Evolutionary conservation across 2,888 invertebrate genomes (phyloP).

Genomic region (Liposcelis brunnea): DNA sequence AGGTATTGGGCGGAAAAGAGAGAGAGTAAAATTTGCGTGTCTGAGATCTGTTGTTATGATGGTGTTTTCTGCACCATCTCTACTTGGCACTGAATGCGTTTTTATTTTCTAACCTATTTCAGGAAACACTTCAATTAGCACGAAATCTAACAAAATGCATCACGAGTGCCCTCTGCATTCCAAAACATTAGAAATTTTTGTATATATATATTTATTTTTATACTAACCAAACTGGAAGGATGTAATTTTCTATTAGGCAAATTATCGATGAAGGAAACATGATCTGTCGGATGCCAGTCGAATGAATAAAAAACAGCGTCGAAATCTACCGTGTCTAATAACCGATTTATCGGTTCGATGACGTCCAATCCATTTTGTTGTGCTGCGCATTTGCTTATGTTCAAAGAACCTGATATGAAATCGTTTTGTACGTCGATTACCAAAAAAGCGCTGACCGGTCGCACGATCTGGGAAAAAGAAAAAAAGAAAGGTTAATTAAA

Average conservation of each 20-base stretch:
- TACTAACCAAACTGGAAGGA: conserved; percentile 47
- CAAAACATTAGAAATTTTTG: too few species aligned
- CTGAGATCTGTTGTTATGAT: too few species aligned
- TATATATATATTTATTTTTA: not conserved
- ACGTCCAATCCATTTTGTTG: conserved; percentile 81
- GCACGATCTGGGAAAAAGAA: conserved; percentile 44
- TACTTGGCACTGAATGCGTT: too few species aligned
- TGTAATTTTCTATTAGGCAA: conserved; percentile 57
- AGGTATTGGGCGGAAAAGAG: too few species aligned
- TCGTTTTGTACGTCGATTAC: conserved; percentile 97
- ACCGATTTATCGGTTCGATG: conserved; percentile 74
- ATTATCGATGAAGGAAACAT: conserved; percentile 93
- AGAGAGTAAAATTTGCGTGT: too few species aligned
- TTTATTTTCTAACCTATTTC: too few species aligned
- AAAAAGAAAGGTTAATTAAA: conserved; percentile 6
- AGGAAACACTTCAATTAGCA: too few species aligned
- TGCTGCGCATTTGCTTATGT: conserved; percentile 83
- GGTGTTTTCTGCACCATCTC: too few species aligned
- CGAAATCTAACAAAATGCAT: too few species aligned
- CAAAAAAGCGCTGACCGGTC: conserved; percentile 74
- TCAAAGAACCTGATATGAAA: conserved; percentile 86
- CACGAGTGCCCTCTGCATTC: too few species aligned
- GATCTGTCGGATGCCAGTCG: conserved; percentile 95
- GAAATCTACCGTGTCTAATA: conserved; percentile 64
- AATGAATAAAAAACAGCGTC: conserved; percentile 82